These are phyloP conservation scores for Tenthredo scrophulariae DNA, from an alignment of 2,888 invertebrate species.

Conservation along the genomic window DNA sequence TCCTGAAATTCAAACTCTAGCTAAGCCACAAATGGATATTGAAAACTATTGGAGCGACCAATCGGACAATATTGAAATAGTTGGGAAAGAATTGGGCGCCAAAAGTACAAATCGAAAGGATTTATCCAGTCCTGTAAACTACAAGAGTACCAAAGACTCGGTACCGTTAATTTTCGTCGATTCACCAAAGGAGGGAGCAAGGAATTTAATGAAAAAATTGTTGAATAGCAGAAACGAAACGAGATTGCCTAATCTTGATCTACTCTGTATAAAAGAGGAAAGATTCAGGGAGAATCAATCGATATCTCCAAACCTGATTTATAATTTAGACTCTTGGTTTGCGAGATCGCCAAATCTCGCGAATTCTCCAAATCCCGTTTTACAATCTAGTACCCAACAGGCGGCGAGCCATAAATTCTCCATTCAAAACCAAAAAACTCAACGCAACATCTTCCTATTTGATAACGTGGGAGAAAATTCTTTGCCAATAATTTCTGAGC, in stretches of 20 bases:
- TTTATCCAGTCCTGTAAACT: background rate
- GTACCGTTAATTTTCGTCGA: background rate
- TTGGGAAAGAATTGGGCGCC: background rate
- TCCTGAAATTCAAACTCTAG: constrained; percentile 69
- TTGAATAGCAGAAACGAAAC: background rate
- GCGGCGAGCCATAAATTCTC: background rate
- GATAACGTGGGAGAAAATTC: background rate
- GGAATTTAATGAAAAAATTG: background rate
- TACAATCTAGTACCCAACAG: background rate
- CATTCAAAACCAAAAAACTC: background rate
- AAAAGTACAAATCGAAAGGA: background rate
- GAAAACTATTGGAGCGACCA: constrained; percentile 72
- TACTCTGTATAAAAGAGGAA: background rate
- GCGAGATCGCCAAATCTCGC: constrained; percentile 67
- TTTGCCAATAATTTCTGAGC: background rate
- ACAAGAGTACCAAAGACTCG: background rate
- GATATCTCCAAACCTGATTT: constrained; percentile 68
- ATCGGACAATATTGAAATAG: constrained; percentile 61
- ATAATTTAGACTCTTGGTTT: constrained; percentile 60
- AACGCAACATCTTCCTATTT: constrained; percentile 12
- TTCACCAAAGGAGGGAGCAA: background rate
- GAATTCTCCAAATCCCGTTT: constrained; percentile 33
- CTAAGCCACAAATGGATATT: constrained; percentile 59
- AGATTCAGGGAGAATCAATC: constrained; percentile 42
- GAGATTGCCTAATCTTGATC: constrained; percentile 8